Evolutionary conservation across 2,113 vertebrate genomes (phyloP).

Genomic region (Pungitius pungitius): DNA sequence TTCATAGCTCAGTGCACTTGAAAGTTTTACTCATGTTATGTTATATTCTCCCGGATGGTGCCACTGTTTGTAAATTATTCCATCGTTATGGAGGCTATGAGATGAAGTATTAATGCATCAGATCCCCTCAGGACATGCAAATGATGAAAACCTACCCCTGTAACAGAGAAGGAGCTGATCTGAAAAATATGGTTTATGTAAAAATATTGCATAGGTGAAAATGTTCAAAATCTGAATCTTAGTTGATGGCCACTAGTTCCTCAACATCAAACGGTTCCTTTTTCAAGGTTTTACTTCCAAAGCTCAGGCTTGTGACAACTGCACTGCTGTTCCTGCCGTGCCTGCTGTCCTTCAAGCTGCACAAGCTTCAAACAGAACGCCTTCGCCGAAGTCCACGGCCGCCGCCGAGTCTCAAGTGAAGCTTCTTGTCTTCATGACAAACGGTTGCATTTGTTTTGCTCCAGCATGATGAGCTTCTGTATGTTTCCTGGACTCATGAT

Average conservation of each 20-base stretch:
- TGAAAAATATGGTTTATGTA: constrained; percentile 27
- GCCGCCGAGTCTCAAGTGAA: constrained; percentile 37
- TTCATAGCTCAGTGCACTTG: background rate
- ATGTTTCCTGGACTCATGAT: constrained; percentile 9
- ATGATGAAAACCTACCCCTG: constrained; percentile 27
- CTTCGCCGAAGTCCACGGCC: constrained; percentile 27
- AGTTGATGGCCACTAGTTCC: constrained; percentile 19
- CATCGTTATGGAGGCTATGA: constrained; percentile 16
- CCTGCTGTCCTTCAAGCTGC: constrained; percentile 40
- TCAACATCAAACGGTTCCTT: constrained; percentile 10
- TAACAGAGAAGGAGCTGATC: constrained; percentile 25
- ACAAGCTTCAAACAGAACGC: constrained; percentile 17
- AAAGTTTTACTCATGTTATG: constrained; percentile 8
- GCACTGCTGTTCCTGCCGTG: constrained; percentile 8
- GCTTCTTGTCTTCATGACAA: background rate
- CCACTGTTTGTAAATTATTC: constrained; percentile 37
- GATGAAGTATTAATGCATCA: constrained; percentile 40
- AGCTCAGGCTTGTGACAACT: constrained; percentile 7
- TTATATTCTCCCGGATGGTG: constrained; percentile 26
- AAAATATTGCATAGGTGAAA: constrained; percentile 3
- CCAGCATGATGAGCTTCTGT: background rate
- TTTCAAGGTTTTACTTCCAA: constrained; percentile 29
- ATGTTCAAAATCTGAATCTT: constrained; percentile 1
- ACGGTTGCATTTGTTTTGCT: background rate
- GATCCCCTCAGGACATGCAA: constrained; percentile 27